Evolutionary conservation across 1,140 invertebrate genomes (phyloP).

Genomic region (Drosophila kohkoa): DNA sequence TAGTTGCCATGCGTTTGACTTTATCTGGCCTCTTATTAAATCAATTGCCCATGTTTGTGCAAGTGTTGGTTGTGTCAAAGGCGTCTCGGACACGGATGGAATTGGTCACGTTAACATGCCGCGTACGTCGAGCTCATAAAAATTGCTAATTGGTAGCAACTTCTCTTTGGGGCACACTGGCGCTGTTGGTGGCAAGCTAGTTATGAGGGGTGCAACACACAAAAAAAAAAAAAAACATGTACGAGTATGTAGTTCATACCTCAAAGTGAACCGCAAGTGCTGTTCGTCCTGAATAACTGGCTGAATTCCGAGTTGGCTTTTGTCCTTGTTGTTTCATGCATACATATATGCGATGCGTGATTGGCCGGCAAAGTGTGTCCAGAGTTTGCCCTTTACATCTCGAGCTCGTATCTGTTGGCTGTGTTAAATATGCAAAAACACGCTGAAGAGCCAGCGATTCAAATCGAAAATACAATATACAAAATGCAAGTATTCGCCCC

Average conservation of each 20-base stretch:
- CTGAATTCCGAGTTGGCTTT: slow-evolving; percentile 1
- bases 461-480: slow-evolving; percentile 11
- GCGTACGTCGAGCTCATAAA: neutral
- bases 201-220: neutral
- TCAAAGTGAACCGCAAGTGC: slow-evolving; percentile 31
- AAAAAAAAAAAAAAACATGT: neutral
- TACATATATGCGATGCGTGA: too few species aligned
- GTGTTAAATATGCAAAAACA: slow-evolving; percentile 9
- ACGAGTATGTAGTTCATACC: slow-evolving; percentile 1
- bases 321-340: too few species aligned
- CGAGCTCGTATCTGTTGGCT: slow-evolving; percentile 3
- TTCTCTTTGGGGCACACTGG: neutral
- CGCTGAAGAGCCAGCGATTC: slow-evolving; percentile 11
- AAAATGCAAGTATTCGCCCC: neutral
- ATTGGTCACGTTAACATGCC: neutral
- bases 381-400: neutral
- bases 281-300: neutral
- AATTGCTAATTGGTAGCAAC: slow-evolving; percentile 15
- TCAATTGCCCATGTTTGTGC: neutral
- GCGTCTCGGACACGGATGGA: too few species aligned
- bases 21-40: slow-evolving; percentile 7
- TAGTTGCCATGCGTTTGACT: neutral
- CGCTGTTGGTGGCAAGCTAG: slow-evolving; percentile 6
- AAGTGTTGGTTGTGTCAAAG: too few species aligned
- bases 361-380: slow-evolving; percentile 5